A percentile compares a stretch with the other conserved stretches of the same genome.
Conservation (phyloP, 2,113 vertebrate species). For the Potamarius usumacintae region DNA sequence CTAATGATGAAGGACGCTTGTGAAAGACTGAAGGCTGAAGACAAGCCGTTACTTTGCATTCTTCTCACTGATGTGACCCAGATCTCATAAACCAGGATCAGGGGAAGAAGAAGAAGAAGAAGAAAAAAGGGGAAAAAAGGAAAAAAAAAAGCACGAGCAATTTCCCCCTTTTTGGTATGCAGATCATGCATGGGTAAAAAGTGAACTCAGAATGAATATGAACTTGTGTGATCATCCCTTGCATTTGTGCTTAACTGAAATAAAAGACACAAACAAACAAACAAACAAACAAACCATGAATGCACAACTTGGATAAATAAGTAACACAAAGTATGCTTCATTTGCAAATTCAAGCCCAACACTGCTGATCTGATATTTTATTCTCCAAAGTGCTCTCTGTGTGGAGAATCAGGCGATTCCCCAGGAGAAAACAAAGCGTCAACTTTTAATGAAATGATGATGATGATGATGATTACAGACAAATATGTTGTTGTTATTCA, state of each 20-base stretch:
- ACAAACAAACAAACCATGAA: not conserved
- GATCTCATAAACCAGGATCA: slow-evolving; percentile 12
- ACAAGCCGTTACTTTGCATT: slow-evolving; percentile 49
- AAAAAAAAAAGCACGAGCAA: not conserved
- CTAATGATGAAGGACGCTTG: slow-evolving; percentile 13
- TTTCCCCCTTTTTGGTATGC: not conserved
- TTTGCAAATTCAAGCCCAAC: not conserved
- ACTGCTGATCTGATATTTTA: not conserved
- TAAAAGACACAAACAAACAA: not conserved
- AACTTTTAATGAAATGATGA: slow-evolving; percentile 54
- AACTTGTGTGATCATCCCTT: not conserved
- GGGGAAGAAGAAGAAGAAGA: not conserved
- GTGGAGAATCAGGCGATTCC: not conserved
- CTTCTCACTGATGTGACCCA: slow-evolving; percentile 15
- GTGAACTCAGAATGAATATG: not conserved
- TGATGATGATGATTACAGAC: slow-evolving; percentile 21
- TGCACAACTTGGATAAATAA: not conserved
- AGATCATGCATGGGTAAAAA: not conserved
- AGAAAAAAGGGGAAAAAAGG: too few relatives aligned
- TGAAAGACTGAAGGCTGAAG: slow-evolving; percentile 42
- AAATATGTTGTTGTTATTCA: slow-evolving; percentile 14
- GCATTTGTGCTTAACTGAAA: not conserved
- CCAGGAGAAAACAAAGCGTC: not conserved
- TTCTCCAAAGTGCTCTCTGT: not conserved
- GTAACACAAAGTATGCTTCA: not conserved